A percentile compares a stretch with the other conserved stretches of the same genome.
These are phyloP conservation scores for Aphodius sticticus DNA, from an alignment of 2,888 invertebrate genomes.

Conservation along the genomic window DNA sequence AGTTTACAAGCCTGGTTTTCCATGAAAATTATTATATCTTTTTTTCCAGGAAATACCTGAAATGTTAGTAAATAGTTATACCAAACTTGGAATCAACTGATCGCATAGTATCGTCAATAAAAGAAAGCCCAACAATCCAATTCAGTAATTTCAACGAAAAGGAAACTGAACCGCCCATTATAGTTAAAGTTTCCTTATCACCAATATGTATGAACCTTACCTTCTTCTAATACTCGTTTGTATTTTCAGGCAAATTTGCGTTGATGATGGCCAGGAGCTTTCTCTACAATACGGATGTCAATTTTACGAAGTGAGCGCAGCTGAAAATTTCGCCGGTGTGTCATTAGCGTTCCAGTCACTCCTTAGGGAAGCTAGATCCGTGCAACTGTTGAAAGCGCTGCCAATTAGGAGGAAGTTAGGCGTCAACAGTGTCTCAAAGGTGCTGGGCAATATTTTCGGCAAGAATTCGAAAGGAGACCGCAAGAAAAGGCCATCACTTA, in stretches of 20 bases:
- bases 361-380: constrained; percentile 78
- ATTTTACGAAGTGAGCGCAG: constrained; percentile 86
- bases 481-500: constrained; percentile 80
- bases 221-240: constrained; percentile 33
- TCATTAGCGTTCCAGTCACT: constrained; percentile 82
- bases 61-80: too few relatives aligned
- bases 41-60: too few relatives aligned
- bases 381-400: constrained; percentile 72
- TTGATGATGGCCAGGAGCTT: constrained; percentile 81
- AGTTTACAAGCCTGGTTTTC: too few relatives aligned
- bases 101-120: too few relatives aligned
- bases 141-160: too few relatives aligned
- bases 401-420: constrained; percentile 77
- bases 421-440: constrained; percentile 80
- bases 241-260: constrained; percentile 73
- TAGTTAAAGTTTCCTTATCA: too few relatives aligned
- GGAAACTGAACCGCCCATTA: too few relatives aligned
- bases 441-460: constrained; percentile 81
- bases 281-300: constrained; percentile 81
- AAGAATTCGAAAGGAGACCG: constrained; percentile 79
- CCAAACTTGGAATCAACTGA: too few relatives aligned
- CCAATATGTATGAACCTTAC: too few relatives aligned
- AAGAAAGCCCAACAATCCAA: too few relatives aligned
- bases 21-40: too few relatives aligned
- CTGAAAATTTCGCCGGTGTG: constrained; percentile 83